Evolutionary conservation across 1,140 invertebrate genomes (phyloP), one percentile per base, ranked within the genome.

Genomic region (Parasteatoda tepidariorum): DNA sequence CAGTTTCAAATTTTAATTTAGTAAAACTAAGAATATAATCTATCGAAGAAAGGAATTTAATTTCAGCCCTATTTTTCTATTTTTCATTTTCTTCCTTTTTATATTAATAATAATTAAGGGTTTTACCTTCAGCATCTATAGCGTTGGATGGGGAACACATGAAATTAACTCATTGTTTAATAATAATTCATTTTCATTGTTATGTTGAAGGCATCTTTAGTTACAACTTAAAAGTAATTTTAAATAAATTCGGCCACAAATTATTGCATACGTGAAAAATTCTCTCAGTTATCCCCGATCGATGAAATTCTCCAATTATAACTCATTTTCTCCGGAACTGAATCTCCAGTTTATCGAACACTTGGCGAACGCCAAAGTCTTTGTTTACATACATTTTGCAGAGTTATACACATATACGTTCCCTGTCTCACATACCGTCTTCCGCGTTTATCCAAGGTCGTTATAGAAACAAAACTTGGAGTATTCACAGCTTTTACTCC

Each of bases 401-500:
- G 9, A 57, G 55, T 55, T 26, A 28, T 9, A 26, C 30, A 26
- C 28, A 18, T 71, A 71, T 71, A 71, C 41, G 26, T 15, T 57
- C 68, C 68, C 68, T 57, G 38, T 33, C 24, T 71, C 24, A 28
- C 15, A 57, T 30, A 38, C 18, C 1, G 48, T 54, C 68, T 71
- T 71, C 68, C 68, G 68, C 68, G 48, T 71, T 71, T 57, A 15
- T 11, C 30, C 68, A 71, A 71, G 68, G 68, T 30, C 68, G 68
- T 24, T 38, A 28, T 13, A 70, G 34, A 24, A 70, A 15, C 24
- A 71, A 48, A 71, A 28, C 68, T 71, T 71, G 33, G 15, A 18
- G 18, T 55, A 57, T 13, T 48, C 38, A 2, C 38, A 48, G 4
- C 38, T 13, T 2, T 48, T n/a, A n/a, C n/a, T n/a, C n/a, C 38